These are phyloP conservation scores for Umimayanthus chanpuru DNA, from an alignment of 92 coral and sea anemone genomes.

Conservation along the genomic window DNA sequence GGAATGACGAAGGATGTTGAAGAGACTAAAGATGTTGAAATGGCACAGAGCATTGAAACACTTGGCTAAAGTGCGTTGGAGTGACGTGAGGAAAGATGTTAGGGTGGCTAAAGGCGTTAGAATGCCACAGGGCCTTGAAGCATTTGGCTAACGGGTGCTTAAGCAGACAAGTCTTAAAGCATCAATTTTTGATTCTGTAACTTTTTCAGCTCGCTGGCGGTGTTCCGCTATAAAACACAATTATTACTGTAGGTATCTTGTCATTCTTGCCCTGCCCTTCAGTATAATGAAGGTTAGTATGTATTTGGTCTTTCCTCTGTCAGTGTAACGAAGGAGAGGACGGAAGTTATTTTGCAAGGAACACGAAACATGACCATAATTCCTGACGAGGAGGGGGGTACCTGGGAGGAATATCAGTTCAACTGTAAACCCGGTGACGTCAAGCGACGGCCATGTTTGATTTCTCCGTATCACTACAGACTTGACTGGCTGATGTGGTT, in stretches of 20 bases:
- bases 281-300: not conserved
- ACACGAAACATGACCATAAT: slow-evolving; percentile 79
- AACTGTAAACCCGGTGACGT: slow-evolving; percentile 95
- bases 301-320: not conserved
- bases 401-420: slow-evolving; percentile 95
- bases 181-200: too few species aligned
- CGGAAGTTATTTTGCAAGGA: slow-evolving; percentile 97
- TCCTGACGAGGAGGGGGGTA: slow-evolving; percentile 82
- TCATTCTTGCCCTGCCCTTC: not conserved
- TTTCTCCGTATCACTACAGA: slow-evolving; percentile 97
- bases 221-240: too few species aligned
- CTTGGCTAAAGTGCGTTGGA: not conserved
- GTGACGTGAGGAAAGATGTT: too few species aligned
- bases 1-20: too few species aligned
- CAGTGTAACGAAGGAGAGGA: slow-evolving; percentile 95
- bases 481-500: slow-evolving; percentile 99
- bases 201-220: too few species aligned
- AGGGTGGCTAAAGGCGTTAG: too few species aligned
- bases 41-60: not conserved
- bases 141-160: too few species aligned
- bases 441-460: slow-evolving; percentile 83
- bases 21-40: not conserved
- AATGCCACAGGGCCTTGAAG: not conserved
- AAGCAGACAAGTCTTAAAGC: too few species aligned
- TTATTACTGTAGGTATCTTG: too few species aligned